phyloP scores from a whole-genome alignment of 1,140 invertebrate genomes.

The Agraylea sexmaculata region DNA sequence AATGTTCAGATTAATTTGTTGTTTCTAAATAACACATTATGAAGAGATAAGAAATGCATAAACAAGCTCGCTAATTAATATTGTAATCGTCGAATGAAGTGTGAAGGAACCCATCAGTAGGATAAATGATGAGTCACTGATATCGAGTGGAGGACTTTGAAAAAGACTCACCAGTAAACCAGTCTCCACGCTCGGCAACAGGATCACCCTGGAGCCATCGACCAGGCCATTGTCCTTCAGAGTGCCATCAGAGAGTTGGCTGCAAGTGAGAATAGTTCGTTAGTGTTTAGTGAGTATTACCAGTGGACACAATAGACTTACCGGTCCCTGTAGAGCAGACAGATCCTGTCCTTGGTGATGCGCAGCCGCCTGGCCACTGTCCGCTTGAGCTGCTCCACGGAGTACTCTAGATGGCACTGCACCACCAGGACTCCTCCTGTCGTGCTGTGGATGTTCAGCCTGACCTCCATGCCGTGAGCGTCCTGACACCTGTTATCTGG shows the following conservation, averaged over 20 bases:
- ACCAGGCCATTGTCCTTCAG: conserved; percentile 75
- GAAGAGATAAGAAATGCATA: too few species aligned
- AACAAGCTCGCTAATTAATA: too few species aligned
- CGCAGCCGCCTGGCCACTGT: conserved; percentile 83
- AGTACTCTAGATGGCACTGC: conserved; percentile 62
- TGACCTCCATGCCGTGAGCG: conserved; percentile 52
- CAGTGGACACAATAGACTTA: conserved; percentile 36
- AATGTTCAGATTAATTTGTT: too few species aligned
- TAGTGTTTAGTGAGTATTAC: not conserved
- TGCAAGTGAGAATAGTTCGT: conserved; percentile 41
- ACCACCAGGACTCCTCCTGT: conserved; percentile 84
- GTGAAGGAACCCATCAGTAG: too few species aligned
- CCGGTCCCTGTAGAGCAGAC: conserved; percentile 83
- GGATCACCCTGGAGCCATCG: conserved; percentile 76
- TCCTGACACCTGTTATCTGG: not conserved
- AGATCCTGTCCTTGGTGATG: conserved; percentile 85
- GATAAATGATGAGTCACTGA: too few species aligned
- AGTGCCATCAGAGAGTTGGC: conserved; percentile 78
- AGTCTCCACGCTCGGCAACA: conserved; percentile 87
- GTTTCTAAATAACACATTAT: too few species aligned
- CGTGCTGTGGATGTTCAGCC: conserved; percentile 74
- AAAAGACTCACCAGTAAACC: conserved; percentile 76
- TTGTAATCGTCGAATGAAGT: too few species aligned
- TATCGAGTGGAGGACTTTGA: not conserved
- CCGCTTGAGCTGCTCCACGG: conserved; percentile 80